Conservation (phyloP, 2,113 vertebrate species). For the Carettochelys insculpta region DNA sequence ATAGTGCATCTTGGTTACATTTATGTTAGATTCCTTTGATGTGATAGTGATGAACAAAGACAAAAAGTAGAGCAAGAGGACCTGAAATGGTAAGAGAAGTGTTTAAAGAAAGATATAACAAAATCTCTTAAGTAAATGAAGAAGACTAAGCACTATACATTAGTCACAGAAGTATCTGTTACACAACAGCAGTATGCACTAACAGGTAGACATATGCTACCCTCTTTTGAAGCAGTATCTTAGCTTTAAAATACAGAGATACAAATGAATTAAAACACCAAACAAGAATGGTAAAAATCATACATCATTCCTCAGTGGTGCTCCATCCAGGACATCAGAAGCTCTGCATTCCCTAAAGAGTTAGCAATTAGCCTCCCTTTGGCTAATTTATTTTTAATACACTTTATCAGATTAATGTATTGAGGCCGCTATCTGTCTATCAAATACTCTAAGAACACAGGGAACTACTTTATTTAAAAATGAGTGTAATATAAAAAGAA, state of each 20-base stretch:
- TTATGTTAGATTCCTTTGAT: background rate
- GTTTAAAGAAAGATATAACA: background rate
- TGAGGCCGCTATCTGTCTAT: background rate
- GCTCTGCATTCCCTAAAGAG: background rate
- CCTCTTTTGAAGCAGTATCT: background rate
- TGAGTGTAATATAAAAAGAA: background rate
- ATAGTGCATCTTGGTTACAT: background rate
- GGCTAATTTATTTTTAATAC: constrained; percentile 27
- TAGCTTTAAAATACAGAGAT: background rate
- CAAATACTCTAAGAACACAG: background rate
- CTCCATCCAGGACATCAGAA: background rate
- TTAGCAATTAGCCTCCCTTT: background rate
- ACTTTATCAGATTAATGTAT: background rate
- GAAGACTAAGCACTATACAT: background rate
- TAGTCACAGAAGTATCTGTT: background rate
- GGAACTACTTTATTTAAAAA: background rate
- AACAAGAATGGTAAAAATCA: background rate
- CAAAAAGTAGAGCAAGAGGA: background rate
- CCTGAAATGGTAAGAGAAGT: background rate
- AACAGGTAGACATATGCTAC: background rate
- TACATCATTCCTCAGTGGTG: background rate
- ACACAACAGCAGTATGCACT: background rate
- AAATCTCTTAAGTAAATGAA: constrained; percentile 1
- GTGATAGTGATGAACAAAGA: background rate
- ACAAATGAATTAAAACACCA: background rate